Evolutionary conservation across 2,113 vertebrate species (phyloP).

Genomic region (Vireo altiloquus): DNA sequence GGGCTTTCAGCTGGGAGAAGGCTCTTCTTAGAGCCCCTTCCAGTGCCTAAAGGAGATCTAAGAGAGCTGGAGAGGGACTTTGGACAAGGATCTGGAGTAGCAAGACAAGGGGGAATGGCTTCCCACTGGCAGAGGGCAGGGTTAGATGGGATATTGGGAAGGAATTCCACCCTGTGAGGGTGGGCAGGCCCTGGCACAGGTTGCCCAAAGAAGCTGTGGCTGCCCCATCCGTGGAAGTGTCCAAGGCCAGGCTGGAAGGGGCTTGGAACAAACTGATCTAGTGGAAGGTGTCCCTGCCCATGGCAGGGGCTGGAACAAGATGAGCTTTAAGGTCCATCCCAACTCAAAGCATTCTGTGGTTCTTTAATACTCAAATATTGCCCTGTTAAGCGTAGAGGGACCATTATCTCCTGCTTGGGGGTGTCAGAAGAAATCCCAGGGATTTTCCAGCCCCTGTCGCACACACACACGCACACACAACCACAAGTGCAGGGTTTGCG

Average conservation of each 20-base stretch:
- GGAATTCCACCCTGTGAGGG: neutral
- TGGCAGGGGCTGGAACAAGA: neutral
- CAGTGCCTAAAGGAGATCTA: neutral
- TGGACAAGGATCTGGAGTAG: neutral
- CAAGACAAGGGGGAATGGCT: neutral
- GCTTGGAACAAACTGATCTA: too few relatives aligned
- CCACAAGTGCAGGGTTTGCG: rapidly evolving
- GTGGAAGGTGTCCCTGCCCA: neutral
- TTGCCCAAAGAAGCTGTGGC: neutral
- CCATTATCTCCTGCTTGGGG: neutral
- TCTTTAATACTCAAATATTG: neutral
- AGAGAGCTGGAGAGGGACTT: neutral
- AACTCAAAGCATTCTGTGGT: neutral
- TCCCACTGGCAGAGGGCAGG: neutral
- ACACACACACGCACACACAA: rapidly evolving
- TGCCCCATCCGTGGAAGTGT: neutral
- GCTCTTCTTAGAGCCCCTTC: neutral
- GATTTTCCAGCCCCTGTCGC: neutral
- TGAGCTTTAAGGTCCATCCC: neutral
- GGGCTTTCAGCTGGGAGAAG: neutral
- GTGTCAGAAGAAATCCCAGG: neutral
- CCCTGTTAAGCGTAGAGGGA: neutral
- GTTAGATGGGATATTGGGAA: neutral
- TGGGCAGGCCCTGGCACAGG: neutral
- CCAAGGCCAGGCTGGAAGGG: neutral